Base-by-base conservation (phyloP, 2,797 vertebrate genomes). In the Chaenodraco wilsoni region DNA sequence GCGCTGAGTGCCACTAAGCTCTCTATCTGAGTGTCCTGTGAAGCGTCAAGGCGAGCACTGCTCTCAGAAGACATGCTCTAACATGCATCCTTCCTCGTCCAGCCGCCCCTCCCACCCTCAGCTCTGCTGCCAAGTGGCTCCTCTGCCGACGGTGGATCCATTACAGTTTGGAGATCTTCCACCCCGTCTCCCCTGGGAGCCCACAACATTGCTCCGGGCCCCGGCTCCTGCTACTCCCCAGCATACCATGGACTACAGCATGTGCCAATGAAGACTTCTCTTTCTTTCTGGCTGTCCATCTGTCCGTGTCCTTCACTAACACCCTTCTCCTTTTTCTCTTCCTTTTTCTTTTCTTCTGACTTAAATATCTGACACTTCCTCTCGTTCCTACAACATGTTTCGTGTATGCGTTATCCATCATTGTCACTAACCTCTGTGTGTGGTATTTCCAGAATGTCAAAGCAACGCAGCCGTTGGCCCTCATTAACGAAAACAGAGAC, bases 91-190 rank as follows among this genome's bases (percentile, higher is more conserved):
- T 37, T 84, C 75, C 70, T 67, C 6, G 3, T 85, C 72, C 64
- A 10, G 1, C 69, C 16, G 67, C 75, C 78, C 64, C 72, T 64
- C 75, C 80, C 81, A 46, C 76, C 66, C 46, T 11, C 83, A 81
- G 75, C 82, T 82, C 64, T 67, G 72, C 73, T 74, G 81, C 80
- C 85, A 85, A 76, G 71, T 54, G 75, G 33, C 82, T 88, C 78
- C 72, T 78, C 70, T 69, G 65, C 72, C 50, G 61, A 78, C 46
- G 2, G 72, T 68, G 79, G 85, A 88, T 91, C 64, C 73, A 87
- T 93, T 92, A 89, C 87, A 85, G 70, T 83, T 68, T 89, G 86
- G 87, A 90, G 49, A 77, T 81, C 65, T 75, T 91, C 88, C 90
- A 84, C 79, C 61, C 52, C 31, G 50, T 33, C 63, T 86, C 89